Conservation (phyloP, 2,113 vertebrate species). For the Delphinus delphis region DNA sequence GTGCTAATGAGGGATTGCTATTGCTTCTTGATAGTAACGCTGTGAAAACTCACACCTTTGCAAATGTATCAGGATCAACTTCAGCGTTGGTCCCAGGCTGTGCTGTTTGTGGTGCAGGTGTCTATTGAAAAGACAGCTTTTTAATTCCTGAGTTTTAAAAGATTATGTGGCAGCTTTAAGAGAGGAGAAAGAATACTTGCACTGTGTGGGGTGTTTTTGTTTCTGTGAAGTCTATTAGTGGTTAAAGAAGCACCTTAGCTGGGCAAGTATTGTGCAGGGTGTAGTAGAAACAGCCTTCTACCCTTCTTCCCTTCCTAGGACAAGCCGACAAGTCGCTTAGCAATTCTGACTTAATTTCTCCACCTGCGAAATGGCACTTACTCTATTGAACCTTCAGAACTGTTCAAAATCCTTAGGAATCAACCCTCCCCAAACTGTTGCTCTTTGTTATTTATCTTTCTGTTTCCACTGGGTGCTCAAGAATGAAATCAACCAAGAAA, state of each 20-base stretch:
- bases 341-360: slow-evolving; percentile 11
- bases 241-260: neutral
- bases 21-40: neutral
- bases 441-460: neutral
- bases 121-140: neutral
- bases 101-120: neutral
- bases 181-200: neutral
- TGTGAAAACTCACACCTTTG: neutral
- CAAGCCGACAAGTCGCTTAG: neutral
- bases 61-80: neutral
- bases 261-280: neutral
- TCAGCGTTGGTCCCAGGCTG: neutral
- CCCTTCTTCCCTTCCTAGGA: neutral
- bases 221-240: neutral
- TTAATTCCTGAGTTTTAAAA: slow-evolving; percentile 21
- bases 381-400: neutral
- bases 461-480: neutral
- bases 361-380: neutral
- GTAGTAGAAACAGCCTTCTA: neutral
- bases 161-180: neutral
- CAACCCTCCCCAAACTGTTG: neutral
- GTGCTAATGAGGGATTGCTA: neutral
- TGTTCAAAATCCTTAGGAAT: neutral
- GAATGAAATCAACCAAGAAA: slow-evolving; percentile 5
- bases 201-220: neutral